Evolutionary conservation across 1,140 invertebrate species (phyloP).

Genomic region (Idris sp.): DNA sequence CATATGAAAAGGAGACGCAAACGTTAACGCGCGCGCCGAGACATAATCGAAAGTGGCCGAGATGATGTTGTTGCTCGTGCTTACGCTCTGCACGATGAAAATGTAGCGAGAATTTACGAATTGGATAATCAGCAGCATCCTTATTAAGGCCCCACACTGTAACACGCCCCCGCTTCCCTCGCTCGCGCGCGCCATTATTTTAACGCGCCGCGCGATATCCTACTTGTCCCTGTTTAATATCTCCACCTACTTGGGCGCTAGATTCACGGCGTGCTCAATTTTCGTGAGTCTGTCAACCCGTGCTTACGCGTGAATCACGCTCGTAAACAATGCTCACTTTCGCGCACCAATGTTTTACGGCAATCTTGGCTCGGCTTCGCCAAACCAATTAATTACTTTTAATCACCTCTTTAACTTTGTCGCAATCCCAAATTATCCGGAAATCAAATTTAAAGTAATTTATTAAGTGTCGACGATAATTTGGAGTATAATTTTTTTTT

Average conservation of each 20-base stretch:
- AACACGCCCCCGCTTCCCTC: conserved; percentile 75
- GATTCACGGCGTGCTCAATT: conserved; percentile 44
- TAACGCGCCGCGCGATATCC: conserved; percentile 57
- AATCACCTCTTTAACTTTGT: too few relatives aligned
- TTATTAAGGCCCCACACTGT: conserved; percentile 76
- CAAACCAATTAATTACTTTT: too few relatives aligned
- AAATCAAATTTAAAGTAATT: too few relatives aligned
- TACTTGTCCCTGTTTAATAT: conserved; percentile 59
- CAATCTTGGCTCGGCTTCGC: too few relatives aligned
- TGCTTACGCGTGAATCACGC: conserved; percentile 42
- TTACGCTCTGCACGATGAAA: conserved; percentile 73
- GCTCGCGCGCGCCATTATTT: conserved; percentile 51
- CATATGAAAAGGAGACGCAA: conserved; percentile 30
- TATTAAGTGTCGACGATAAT: too few relatives aligned
- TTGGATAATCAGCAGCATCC: conserved; percentile 80
- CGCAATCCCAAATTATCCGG: too few relatives aligned
- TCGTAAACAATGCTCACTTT: conserved; percentile 45
- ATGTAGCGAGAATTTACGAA: conserved; percentile 79
- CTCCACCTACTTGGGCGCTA: conserved; percentile 58
- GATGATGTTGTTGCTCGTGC: conserved; percentile 71
- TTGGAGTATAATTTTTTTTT: too few relatives aligned
- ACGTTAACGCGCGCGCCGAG: conserved; percentile 33
- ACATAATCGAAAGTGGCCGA: conserved; percentile 45
- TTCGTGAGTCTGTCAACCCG: conserved; percentile 47
- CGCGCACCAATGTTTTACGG: too few relatives aligned